Percentiles rank a stretch among this genome's conserved stretches.
These are phyloP conservation scores for Poeciliopsis prolifica DNA, from an alignment of 2,113 vertebrate species.

Conservation along the genomic window DNA sequence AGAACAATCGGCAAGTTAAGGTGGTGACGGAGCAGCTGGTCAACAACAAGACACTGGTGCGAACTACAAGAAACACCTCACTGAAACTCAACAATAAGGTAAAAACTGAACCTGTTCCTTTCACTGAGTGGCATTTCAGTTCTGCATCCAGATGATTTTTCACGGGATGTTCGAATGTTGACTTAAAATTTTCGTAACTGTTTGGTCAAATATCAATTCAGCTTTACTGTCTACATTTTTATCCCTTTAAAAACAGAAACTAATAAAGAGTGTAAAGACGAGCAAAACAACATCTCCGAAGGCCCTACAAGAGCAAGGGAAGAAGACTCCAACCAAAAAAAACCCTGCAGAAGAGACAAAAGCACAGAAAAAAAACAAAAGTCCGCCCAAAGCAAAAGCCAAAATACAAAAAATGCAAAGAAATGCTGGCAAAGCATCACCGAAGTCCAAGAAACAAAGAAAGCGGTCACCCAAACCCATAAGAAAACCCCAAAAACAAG, in stretches of 20 bases:
- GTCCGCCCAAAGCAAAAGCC: too few relatives aligned
- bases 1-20: slow-evolving; percentile 26
- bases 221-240: neutral
- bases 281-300: neutral
- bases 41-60: slow-evolving; percentile 16
- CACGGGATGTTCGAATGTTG: too few relatives aligned
- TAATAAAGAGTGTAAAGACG: neutral
- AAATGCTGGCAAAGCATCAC: neutral
- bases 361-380: neutral
- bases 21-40: slow-evolving; percentile 22
- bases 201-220: neutral
- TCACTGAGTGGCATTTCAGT: too few relatives aligned
- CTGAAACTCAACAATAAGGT: slow-evolving; percentile 32
- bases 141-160: too few relatives aligned
- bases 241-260: neutral
- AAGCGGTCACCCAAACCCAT: slow-evolving; percentile 2
- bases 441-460: neutral
- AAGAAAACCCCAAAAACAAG: neutral
- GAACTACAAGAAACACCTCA: slow-evolving; percentile 11
- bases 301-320: slow-evolving; percentile 4
- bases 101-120: neutral
- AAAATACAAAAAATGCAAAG: neutral
- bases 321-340: neutral
- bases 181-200: too few relatives aligned
- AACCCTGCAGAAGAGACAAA: neutral